Evolutionary conservation across 2,113 vertebrate species (phyloP).

Genomic region (Oreochromis aureus): DNA sequence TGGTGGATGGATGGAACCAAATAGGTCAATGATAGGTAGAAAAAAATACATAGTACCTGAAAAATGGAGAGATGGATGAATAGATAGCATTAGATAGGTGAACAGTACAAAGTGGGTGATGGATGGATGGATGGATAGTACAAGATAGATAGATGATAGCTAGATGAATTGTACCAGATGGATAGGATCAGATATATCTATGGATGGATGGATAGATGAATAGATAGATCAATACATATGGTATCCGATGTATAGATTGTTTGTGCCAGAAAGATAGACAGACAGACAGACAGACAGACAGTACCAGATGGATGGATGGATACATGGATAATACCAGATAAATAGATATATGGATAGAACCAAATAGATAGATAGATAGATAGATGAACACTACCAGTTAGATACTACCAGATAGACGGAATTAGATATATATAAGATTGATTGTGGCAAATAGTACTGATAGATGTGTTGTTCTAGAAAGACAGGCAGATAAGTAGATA

Average conservation of each 20-base stretch:
- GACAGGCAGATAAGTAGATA: neutral
- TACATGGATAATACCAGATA: neutral
- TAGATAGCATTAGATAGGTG: neutral
- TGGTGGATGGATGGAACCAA: neutral
- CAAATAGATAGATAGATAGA: neutral
- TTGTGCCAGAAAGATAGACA: neutral
- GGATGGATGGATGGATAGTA: neutral
- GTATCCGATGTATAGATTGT: neutral
- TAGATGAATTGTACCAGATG: neutral
- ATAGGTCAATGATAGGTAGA: neutral
- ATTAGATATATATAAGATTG: neutral
- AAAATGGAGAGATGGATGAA: neutral
- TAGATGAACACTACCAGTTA: neutral
- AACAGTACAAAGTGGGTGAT: neutral
- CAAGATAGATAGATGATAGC: neutral
- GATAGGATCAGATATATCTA: neutral
- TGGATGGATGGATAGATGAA: neutral
- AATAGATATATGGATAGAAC: neutral
- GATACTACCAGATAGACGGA: neutral
- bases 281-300: neutral
- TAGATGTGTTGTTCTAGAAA: too few relatives aligned
- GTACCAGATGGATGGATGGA: neutral
- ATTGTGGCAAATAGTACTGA: neutral
- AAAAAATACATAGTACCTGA: neutral
- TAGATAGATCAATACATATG: neutral